Evolutionary conservation across 2,797 vertebrate genomes (phyloP).

Genomic region (Macropodus opercularis): DNA sequence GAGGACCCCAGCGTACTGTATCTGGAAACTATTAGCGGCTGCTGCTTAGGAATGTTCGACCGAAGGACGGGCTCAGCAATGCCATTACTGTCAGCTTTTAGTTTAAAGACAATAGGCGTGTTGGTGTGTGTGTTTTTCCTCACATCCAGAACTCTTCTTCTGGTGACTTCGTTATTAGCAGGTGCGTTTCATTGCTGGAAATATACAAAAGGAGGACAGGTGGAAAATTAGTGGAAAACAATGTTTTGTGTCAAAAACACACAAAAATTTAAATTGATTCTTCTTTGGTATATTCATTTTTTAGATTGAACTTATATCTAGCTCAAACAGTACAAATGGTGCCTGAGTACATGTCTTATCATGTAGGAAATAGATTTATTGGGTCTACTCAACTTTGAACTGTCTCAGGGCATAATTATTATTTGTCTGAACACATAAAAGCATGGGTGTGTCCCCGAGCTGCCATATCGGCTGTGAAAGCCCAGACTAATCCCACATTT

Average conservation of each 20-base stretch:
- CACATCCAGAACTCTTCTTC: slow-evolving; percentile 91
- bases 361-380: background rate
- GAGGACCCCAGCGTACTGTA: too few species aligned
- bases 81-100: background rate
- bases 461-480: background rate
- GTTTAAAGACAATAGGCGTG: slow-evolving; percentile 2
- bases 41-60: slow-evolving; percentile 9
- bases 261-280: too few species aligned
- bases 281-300: too few species aligned
- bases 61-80: background rate
- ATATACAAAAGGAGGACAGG: background rate
- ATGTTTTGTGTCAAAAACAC: too few species aligned
- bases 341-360: too few species aligned
- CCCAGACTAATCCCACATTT: background rate
- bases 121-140: slow-evolving; percentile 23
- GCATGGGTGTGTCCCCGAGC: slow-evolving; percentile 9
- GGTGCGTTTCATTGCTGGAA: slow-evolving; percentile 15
- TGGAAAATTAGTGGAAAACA: background rate
- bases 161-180: slow-evolving; percentile 42
- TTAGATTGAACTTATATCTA: too few species aligned
- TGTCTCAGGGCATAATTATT: background rate
- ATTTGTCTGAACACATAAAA: slow-evolving; percentile 2
- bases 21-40: slow-evolving; percentile 16
- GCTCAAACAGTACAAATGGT: too few species aligned
- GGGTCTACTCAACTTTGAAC: background rate